Conservation (phyloP, 2,888 invertebrate genomes). For the Tholera decimalis region DNA sequence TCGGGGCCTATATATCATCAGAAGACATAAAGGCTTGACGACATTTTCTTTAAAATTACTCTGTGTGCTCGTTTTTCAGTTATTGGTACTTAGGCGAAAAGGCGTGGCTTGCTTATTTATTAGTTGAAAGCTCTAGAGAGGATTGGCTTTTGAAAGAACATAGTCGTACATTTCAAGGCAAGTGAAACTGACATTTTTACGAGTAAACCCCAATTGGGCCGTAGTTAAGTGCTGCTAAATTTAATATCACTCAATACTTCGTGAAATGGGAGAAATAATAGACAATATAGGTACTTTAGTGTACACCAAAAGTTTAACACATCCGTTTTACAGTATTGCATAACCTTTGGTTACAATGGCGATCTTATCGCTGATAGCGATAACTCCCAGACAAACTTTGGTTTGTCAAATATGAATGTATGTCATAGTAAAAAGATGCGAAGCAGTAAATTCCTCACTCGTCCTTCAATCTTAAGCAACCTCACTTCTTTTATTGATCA, state of each 20-base stretch:
- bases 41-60: slow-evolving; percentile 55
- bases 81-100: slow-evolving; percentile 14
- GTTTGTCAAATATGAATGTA: no score
- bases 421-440: slow-evolving; percentile 17
- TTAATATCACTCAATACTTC: slow-evolving; percentile 2
- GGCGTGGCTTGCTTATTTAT: slow-evolving; percentile 26
- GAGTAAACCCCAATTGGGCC: not conserved
- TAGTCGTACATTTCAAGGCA: slow-evolving; percentile 13
- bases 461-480: slow-evolving; percentile 6
- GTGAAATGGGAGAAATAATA: not conserved
- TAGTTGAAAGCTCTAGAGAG: slow-evolving; percentile 19
- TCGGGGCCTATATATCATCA: slow-evolving; percentile 53
- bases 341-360: no score
- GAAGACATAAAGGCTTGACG: slow-evolving; percentile 32
- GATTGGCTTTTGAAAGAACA: slow-evolving; percentile 26
- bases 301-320: no score
- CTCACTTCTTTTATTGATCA: slow-evolving; percentile 23
- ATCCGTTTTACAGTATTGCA: no score
- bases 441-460: slow-evolving; percentile 5
- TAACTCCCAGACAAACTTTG: no score
- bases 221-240: slow-evolving; percentile 3
- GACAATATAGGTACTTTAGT: no score
- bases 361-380: no score
- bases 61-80: slow-evolving; percentile 35
- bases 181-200: slow-evolving; percentile 28